Conservation (phyloP, 2,797 vertebrate genomes). For the Eupleurogrammus muticus region DNA sequence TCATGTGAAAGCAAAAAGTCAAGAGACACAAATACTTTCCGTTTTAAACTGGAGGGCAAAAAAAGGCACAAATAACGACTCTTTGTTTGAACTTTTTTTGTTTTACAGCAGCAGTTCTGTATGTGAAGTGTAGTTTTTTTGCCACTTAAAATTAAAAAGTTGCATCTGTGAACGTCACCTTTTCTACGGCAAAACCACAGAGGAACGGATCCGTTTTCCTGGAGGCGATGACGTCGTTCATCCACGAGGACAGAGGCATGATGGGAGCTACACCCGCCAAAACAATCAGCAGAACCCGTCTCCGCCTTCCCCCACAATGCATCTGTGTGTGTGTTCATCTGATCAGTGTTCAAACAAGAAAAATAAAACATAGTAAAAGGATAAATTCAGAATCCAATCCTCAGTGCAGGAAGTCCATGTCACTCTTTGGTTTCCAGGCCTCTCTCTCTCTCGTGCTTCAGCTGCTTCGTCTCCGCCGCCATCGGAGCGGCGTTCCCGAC, state of each 20-base stretch:
- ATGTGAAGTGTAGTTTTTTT: constrained; percentile 30
- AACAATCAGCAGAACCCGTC: constrained; percentile 28
- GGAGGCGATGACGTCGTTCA: background rate
- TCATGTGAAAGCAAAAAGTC: constrained; percentile 32
- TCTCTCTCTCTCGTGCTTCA: constrained; percentile 60
- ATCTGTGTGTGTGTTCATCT: constrained; percentile 16
- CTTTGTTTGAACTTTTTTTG: constrained; percentile 20
- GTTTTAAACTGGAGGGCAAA: constrained; percentile 23
- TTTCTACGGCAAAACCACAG: constrained; percentile 1
- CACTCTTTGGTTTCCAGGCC: constrained; percentile 77
- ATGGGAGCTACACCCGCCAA: constrained; percentile 23
- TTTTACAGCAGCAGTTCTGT: constrained; percentile 15
- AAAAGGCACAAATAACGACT: constrained; percentile 67
- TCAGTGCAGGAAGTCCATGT: constrained; percentile 69
- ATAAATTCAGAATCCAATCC: constrained; percentile 39
- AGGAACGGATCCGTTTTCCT: background rate
- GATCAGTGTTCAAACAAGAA: constrained; percentile 63
- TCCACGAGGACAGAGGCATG: constrained; percentile 35
- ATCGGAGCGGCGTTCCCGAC: too few relatives aligned
- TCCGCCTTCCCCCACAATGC: constrained; percentile 6
- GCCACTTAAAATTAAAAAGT: constrained; percentile 12
- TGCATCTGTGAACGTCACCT: constrained; percentile 17
- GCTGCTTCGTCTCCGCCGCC: too few relatives aligned
- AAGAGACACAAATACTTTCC: constrained; percentile 17
- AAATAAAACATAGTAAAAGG: constrained; percentile 11